Evolutionary conservation across 2,113 vertebrate genomes (phyloP), one percentile per base, ranked within the genome.

Genomic region (Falco punctatus): DNA sequence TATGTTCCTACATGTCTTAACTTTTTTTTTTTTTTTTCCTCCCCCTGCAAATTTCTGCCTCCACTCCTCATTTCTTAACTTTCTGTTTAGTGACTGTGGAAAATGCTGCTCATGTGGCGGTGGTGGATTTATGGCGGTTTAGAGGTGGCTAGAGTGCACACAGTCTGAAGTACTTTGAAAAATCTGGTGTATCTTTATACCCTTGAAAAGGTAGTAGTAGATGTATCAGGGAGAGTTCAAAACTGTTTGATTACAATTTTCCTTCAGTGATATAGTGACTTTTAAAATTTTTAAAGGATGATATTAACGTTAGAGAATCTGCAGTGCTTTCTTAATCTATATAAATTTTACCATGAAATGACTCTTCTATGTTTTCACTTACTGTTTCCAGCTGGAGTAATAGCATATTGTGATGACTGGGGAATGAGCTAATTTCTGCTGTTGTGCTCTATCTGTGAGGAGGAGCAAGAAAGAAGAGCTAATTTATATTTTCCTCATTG

Each of bases 401-500:
- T 18, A 80, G 30, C 21, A 4, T 81, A 40, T 77, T 92, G 51
- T 81, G 35, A n/a, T 86, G 69, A 74, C 38, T 94, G 64, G 57
- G 42, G 55, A 86, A 86, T 24, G 59, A 94, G 46, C 32, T 92
- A 40, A 87, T 91, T 96, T 95, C 74, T 96, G n/a, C 62, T 81
- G 40, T 82, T 92, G 40, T 86, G 67, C 35, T 79, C 85, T 48
- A 1, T 71, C 64, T 79, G 3, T 82, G 75, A 92, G 90, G 72
- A 95, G 32, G 13, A 66, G 38, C 38, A 85, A 81, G 81, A 73
- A 93, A 92, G 55, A 93, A 32, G 58, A 91, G 79, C 67, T 95
- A 92, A 88, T 90, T 86, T 88, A 51, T 93, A 26, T 90, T 95
- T 96, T 95, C 51, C 46, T 86, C 19, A 9, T 40, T 94, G 92